These are phyloP conservation scores for Sialia sialis DNA, from an alignment of 2,113 vertebrate genomes.

Conservation along the genomic window DNA sequence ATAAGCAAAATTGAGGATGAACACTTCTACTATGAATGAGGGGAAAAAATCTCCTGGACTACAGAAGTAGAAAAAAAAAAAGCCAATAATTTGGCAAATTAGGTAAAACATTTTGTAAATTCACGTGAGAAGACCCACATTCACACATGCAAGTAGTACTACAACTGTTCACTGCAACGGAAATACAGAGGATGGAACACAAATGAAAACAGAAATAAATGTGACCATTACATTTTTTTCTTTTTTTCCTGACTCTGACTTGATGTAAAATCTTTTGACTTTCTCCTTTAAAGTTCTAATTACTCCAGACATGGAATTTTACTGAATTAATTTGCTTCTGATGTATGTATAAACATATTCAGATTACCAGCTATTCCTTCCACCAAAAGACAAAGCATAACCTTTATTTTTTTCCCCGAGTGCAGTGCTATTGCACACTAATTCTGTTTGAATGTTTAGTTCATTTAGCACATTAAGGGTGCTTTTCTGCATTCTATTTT, in stretches of 20 bases:
- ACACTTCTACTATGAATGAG: not conserved
- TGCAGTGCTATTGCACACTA: not conserved
- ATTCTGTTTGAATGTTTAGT: not conserved
- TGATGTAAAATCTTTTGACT: not conserved
- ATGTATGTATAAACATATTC: not conserved
- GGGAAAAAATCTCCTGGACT: not conserved
- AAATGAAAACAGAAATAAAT: not conserved
- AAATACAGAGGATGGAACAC: not conserved
- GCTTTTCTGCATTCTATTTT: not conserved
- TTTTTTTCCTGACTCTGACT: not conserved
- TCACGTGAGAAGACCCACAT: not conserved
- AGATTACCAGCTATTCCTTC: not conserved
- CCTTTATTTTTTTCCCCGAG: fast-evolving
- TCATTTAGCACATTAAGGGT: not conserved
- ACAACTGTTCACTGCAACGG: not conserved
- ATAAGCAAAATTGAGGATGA: not conserved
- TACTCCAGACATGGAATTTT: not conserved
- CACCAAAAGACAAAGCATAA: not conserved
- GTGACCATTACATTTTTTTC: not conserved
- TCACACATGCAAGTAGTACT: not conserved
- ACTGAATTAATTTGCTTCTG: not conserved
- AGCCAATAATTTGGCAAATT: not conserved
- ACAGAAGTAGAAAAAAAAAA: not conserved
- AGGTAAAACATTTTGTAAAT: not conserved
- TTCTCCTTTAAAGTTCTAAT: not conserved